Conservation (phyloP, 2,797 vertebrate species). For the Typhlichthys subterraneus region DNA sequence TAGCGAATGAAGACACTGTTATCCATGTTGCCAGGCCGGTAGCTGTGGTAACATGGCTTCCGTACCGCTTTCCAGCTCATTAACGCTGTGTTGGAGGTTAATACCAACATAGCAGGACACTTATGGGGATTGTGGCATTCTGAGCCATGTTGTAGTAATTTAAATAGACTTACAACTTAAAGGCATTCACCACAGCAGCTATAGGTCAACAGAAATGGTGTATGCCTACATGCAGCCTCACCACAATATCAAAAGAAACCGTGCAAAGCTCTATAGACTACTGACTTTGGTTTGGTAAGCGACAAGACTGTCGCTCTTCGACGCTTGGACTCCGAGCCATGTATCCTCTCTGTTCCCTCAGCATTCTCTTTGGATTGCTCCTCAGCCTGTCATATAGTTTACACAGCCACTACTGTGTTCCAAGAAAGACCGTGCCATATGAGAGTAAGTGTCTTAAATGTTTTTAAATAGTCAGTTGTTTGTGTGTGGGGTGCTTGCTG, state of each 20-base stretch:
- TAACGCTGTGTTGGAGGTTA: slow-evolving; percentile 63
- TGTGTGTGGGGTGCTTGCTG: background rate
- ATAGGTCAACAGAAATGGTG: slow-evolving; percentile 19
- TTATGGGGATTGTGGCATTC: background rate
- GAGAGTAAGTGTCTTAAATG: slow-evolving; percentile 61
- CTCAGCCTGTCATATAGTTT: slow-evolving; percentile 45
- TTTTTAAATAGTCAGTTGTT: background rate
- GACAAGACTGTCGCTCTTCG: slow-evolving; percentile 53
- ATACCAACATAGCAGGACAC: slow-evolving; percentile 63
- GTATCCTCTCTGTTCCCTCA: slow-evolving; percentile 59
- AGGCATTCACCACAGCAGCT: background rate
- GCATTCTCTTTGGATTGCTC: slow-evolving; percentile 63
- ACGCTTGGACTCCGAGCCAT: slow-evolving; percentile 62
- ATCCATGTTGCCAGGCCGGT: slow-evolving; percentile 38
- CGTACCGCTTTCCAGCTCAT: slow-evolving; percentile 47
- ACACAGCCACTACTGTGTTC: slow-evolving; percentile 48
- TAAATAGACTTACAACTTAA: background rate
- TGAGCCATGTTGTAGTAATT: slow-evolving; percentile 7
- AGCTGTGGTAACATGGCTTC: slow-evolving; percentile 62
- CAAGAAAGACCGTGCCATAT: slow-evolving; percentile 74
- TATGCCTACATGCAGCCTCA: slow-evolving; percentile 1
- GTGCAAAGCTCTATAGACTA: background rate
- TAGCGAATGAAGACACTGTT: slow-evolving; percentile 40
- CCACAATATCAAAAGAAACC: slow-evolving; percentile 1
- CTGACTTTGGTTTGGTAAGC: slow-evolving; percentile 31